phyloP scores from a whole-genome alignment of 2,888 invertebrate genomes.

The Drosophila merina region DNA sequence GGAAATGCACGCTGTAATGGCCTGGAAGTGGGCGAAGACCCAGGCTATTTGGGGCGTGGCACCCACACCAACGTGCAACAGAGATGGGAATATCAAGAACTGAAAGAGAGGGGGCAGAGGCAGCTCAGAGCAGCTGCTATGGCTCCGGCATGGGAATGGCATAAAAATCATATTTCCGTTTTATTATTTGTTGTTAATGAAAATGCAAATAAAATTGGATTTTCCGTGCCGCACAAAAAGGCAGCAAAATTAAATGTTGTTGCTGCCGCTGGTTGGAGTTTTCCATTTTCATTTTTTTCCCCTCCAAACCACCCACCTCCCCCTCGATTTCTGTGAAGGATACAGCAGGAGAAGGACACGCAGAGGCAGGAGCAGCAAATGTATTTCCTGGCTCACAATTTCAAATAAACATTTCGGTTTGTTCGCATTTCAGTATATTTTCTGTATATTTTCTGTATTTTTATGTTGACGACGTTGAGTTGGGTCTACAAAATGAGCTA shows the following conservation, averaged over 20 bases:
- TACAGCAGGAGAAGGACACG: too few relatives aligned
- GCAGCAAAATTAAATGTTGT: conserved; percentile 62
- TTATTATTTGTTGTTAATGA: conserved; percentile 76
- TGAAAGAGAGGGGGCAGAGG: too few relatives aligned
- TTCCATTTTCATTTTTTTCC: neutral
- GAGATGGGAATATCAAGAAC: neutral
- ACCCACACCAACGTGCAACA: neutral
- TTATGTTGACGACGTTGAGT: conserved; percentile 13
- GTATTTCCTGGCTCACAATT: conserved; percentile 71
- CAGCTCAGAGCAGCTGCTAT: conserved; percentile 46
- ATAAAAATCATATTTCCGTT: conserved; percentile 77
- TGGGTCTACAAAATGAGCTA: neutral
- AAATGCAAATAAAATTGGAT: conserved; percentile 77
- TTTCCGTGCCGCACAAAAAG: conserved; percentile 70
- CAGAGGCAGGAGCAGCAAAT: conserved; percentile 38
- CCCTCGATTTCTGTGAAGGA: neutral
- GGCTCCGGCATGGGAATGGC: conserved; percentile 48
- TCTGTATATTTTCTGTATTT: conserved; percentile 4
- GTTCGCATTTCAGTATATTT: conserved; percentile 49
- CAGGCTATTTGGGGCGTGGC: conserved; percentile 3
- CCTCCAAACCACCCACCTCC: too few relatives aligned
- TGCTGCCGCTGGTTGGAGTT: conserved; percentile 27
- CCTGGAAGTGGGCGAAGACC: conserved; percentile 60
- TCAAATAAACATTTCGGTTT: conserved; percentile 69
- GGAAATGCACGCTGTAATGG: conserved; percentile 75